phyloP scores from a whole-genome alignment of 2,113 vertebrate genomes.

The Morone saxatilis region DNA sequence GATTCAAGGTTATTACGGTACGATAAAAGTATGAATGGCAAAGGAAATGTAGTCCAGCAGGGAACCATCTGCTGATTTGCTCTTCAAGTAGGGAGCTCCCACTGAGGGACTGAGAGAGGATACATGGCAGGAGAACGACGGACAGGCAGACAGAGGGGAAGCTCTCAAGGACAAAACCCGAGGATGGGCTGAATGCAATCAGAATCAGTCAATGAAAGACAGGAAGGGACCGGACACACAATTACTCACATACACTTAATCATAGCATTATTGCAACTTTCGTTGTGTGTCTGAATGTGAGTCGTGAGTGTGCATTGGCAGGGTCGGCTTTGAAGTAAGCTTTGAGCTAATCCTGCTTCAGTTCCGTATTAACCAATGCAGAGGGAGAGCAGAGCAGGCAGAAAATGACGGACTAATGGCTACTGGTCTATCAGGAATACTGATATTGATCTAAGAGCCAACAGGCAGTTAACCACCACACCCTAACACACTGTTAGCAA shows the following conservation, averaged over 20 bases:
- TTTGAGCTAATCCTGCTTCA: slow-evolving; percentile 65
- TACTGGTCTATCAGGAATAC: slow-evolving; percentile 49
- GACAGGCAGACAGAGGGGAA: slow-evolving; percentile 56
- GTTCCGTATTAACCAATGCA: slow-evolving; percentile 35
- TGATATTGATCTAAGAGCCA: slow-evolving; percentile 57
- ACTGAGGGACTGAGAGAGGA: slow-evolving; percentile 59
- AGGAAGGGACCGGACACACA: slow-evolving; percentile 47
- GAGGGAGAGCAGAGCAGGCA: slow-evolving; percentile 25
- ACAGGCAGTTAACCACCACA: slow-evolving; percentile 47
- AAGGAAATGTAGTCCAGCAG: slow-evolving; percentile 69
- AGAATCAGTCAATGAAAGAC: slow-evolving; percentile 26
- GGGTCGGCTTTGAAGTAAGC: slow-evolving; percentile 58
- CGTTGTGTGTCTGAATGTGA: slow-evolving; percentile 29
- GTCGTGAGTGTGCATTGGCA: slow-evolving; percentile 29
- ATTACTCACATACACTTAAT: slow-evolving; percentile 34
- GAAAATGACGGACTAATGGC: slow-evolving; percentile 22
- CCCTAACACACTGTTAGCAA: slow-evolving; percentile 26
- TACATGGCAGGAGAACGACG: slow-evolving; percentile 28
- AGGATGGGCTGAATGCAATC: slow-evolving; percentile 10
- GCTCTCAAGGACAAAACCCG: slow-evolving; percentile 71
- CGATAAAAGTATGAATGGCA: slow-evolving; percentile 56
- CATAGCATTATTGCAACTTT: slow-evolving; percentile 31
- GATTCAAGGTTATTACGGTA: slow-evolving; percentile 62
- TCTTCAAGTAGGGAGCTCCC: slow-evolving; percentile 46
- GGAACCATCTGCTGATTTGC: slow-evolving; percentile 77